Percentiles rank a stretch among this genome's conserved stretches.
phyloP scores from a whole-genome alignment of 2,888 invertebrate genomes.

The Bellardia pandia region DNA sequence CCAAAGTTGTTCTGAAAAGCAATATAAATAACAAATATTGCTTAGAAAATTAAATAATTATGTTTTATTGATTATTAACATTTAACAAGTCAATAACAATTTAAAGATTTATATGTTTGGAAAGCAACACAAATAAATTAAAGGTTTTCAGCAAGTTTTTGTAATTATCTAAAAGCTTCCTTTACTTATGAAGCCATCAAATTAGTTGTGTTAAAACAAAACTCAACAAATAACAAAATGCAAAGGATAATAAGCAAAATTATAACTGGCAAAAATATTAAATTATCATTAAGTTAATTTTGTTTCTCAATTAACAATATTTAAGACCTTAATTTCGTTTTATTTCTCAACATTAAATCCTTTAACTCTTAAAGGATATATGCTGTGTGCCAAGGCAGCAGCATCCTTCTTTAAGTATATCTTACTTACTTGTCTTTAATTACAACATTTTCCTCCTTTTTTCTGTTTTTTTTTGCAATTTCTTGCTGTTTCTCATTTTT shows the following conservation, averaged over 20 bases:
- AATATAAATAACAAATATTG: constrained; percentile 44
- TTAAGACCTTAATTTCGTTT: constrained; percentile 32
- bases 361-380: constrained; percentile 66
- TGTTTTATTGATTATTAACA: constrained; percentile 48
- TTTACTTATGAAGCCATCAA: neutral
- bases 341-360: constrained; percentile 53
- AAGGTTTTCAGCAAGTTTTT: too few relatives aligned
- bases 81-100: neutral
- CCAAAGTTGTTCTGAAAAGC: neutral
- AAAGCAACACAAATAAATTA: too few relatives aligned
- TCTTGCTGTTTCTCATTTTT: neutral
- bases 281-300: constrained; percentile 62
- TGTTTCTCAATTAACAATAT: constrained; percentile 62
- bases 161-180: too few relatives aligned
- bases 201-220: neutral
- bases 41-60: constrained; percentile 42
- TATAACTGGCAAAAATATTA: constrained; percentile 1
- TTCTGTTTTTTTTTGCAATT: neutral
- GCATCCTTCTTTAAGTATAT: constrained; percentile 40
- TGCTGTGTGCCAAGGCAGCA: neutral
- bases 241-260: neutral
- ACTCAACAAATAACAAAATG: neutral
- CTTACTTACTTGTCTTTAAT: constrained; percentile 57
- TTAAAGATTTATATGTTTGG: neutral
- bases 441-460: constrained; percentile 46